Percentiles rank a stretch among this genome's conserved stretches.
Conservation (phyloP, 2,113 vertebrate species). For the Felis chaus region DNA sequence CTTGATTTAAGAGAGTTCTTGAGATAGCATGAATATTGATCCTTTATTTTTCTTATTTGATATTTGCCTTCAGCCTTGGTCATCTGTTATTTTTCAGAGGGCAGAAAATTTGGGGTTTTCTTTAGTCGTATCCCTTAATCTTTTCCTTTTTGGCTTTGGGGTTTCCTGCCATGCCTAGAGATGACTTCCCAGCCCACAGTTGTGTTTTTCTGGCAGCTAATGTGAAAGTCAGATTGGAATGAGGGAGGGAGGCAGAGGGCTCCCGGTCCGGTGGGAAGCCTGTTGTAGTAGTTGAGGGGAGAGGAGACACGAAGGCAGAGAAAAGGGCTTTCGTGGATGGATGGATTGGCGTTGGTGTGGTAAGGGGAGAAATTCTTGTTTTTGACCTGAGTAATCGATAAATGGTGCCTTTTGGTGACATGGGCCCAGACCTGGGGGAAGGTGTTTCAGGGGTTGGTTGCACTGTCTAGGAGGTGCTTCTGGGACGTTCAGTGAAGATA, state of each 20-base stretch:
- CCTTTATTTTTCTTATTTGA: background rate
- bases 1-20: background rate
- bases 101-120: background rate
- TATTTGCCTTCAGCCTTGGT: background rate
- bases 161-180: background rate
- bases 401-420: background rate
- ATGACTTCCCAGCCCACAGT: background rate
- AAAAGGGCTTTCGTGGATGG: accelerated
- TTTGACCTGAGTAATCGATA: background rate
- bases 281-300: background rate
- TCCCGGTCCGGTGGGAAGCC: background rate
- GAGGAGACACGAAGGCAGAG: background rate
- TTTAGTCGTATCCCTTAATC: background rate
- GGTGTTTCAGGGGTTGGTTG: background rate
- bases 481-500: background rate
- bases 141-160: slow-evolving; percentile 9
- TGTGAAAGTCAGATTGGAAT: accelerated
- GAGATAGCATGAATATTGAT: background rate
- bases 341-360: background rate
- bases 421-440: background rate
- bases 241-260: background rate
- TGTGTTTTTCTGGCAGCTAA: background rate
- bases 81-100: background rate
- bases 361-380: background rate
- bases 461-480: background rate